Evolutionary conservation across 2,113 vertebrate genomes (phyloP).

Genomic region (Semnopithecus entellus): DNA sequence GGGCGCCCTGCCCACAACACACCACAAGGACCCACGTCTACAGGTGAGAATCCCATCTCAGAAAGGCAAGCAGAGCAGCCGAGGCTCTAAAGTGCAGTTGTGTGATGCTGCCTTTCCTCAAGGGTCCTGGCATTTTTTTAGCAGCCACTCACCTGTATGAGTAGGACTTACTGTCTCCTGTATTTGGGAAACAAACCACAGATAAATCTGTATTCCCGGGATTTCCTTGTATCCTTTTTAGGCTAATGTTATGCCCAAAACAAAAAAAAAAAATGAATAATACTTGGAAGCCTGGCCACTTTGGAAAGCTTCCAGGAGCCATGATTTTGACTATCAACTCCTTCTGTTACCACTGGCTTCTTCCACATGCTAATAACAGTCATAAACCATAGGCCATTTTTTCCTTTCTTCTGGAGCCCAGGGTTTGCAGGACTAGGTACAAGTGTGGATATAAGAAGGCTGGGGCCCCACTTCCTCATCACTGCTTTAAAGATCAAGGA

Average conservation of each 20-base stretch:
- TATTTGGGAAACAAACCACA: neutral
- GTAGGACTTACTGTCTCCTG: neutral
- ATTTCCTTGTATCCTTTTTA: neutral
- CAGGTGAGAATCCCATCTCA: accelerated
- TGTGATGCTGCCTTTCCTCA: neutral
- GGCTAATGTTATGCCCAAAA: neutral
- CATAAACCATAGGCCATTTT: accelerated
- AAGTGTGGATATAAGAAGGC: accelerated
- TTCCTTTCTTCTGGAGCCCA: no score
- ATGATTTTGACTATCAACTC: no score
- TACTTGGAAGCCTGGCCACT: neutral
- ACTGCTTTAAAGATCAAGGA: neutral
- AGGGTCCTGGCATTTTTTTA: no score
- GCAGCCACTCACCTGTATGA: neutral
- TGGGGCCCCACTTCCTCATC: neutral
- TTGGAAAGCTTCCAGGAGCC: neutral
- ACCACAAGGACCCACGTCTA: neutral
- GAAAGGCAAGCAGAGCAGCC: neutral
- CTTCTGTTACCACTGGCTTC: neutral
- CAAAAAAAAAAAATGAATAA: neutral
- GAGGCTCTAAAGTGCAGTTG: accelerated
- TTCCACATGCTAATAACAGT: accelerated
- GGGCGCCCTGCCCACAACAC: accelerated
- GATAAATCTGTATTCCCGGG: neutral
- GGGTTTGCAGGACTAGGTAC: no score